These are phyloP conservation scores for Diaprepes abbreviatus DNA, from an alignment of 2,888 invertebrate genomes.

Conservation along the genomic window DNA sequence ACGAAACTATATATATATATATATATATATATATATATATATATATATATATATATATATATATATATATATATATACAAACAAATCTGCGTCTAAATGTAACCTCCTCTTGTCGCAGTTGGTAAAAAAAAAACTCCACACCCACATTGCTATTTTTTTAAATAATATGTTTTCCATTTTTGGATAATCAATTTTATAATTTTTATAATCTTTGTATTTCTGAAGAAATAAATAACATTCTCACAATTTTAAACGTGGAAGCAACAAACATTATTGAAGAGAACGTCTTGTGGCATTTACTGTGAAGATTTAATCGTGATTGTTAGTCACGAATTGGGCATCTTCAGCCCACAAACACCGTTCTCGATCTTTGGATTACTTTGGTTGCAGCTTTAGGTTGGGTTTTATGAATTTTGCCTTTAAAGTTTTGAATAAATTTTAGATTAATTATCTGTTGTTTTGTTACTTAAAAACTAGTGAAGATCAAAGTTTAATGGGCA, in stretches of 20 bases:
- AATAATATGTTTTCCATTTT: no score
- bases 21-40: neutral
- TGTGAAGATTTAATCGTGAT: conserved; percentile 27
- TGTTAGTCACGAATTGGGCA: conserved; percentile 34
- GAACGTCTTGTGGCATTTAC: conserved; percentile 42
- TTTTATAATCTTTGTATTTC: no score
- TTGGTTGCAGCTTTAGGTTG: conserved; percentile 28
- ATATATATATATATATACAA: neutral
- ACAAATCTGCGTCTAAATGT: neutral
- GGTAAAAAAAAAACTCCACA: no score
- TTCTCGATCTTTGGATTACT: conserved; percentile 45
- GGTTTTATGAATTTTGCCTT: neutral
- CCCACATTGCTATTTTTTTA: no score
- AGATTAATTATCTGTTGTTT: neutral
- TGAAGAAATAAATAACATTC: conserved; percentile 25
- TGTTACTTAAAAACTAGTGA: no score
- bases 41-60: neutral
- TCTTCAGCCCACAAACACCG: conserved; percentile 39
- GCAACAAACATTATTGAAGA: conserved; percentile 22
- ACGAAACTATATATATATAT: neutral
- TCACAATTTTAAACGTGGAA: conserved; percentile 17
- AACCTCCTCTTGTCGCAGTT: no score
- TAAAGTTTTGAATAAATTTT: neutral
- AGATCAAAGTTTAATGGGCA: no score
- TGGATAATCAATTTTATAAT: no score